Conservation (phyloP, 2,797 vertebrate genomes). For the Neoniphon sammara region DNA sequence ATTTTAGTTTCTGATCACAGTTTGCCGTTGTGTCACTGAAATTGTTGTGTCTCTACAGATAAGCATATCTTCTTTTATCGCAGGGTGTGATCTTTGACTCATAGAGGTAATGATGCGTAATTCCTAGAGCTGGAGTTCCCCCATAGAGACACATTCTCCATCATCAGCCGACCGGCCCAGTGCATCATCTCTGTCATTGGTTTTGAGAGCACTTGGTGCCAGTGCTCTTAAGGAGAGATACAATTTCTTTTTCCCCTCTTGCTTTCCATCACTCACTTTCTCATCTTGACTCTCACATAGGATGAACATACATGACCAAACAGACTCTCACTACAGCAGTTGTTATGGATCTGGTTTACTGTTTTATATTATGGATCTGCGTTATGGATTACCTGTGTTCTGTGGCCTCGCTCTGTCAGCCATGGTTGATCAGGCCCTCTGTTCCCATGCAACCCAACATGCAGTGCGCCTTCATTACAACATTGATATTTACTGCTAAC, state of each 20-base stretch:
- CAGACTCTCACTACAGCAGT: background rate
- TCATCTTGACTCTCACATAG: background rate
- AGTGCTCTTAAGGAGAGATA: background rate
- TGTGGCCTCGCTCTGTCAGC: conserved; percentile 50
- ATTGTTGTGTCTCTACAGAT: background rate
- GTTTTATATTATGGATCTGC: conserved; percentile 54
- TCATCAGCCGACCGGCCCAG: conserved; percentile 25
- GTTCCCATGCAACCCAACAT: conserved; percentile 56
- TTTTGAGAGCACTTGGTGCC: conserved; percentile 22
- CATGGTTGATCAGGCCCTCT: conserved; percentile 48
- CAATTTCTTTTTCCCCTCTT: background rate
- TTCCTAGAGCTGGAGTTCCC: conserved; percentile 54
- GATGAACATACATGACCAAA: background rate
- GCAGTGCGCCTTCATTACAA: conserved; percentile 44
- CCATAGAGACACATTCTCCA: conserved; percentile 7
- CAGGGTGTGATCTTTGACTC: conserved; percentile 46
- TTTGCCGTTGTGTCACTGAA: background rate
- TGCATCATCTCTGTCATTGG: conserved; percentile 25
- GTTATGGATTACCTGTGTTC: conserved; percentile 55
- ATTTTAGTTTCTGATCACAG: conserved; percentile 5
- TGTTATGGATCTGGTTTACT: conserved; percentile 29
- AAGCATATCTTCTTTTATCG: conserved; percentile 16
- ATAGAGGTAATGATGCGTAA: conserved; percentile 14
- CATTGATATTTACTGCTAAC: conserved; percentile 63
- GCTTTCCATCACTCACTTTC: background rate